These are phyloP conservation scores for Mycalesis mineus DNA, from an alignment of 2,888 invertebrate species.

Conservation along the genomic window DNA sequence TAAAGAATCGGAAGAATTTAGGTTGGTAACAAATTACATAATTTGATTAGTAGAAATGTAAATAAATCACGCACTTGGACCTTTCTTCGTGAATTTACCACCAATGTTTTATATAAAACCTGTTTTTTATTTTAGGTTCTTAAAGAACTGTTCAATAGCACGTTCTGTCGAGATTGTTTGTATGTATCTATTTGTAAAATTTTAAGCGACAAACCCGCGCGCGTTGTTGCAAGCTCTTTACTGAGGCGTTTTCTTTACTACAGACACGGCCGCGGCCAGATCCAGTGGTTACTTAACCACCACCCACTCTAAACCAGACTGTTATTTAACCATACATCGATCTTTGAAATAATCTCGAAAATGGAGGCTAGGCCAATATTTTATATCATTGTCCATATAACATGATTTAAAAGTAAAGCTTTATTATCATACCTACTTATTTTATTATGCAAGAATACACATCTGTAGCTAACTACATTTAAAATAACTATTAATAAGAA, in stretches of 20 bases:
- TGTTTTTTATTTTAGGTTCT: background rate
- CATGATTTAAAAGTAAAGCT: no score
- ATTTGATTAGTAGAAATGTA: slow-evolving; percentile 30
- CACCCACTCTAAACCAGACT: slow-evolving; percentile 18
- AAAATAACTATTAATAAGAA: no score
- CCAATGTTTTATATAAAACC: background rate
- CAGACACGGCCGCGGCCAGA: slow-evolving; percentile 4
- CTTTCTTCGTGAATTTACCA: background rate
- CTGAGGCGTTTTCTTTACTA: slow-evolving; percentile 6
- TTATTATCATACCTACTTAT: no score
- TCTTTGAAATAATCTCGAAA: background rate
- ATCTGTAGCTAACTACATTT: no score
- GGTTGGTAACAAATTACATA: slow-evolving; percentile 32
- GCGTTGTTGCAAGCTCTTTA: slow-evolving; percentile 17
- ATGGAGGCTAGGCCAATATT: background rate
- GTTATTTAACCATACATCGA: slow-evolving; percentile 8
- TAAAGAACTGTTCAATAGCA: background rate
- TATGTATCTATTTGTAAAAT: background rate
- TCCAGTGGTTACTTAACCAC: slow-evolving; percentile 22
- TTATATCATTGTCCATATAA: no score
- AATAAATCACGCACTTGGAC: slow-evolving; percentile 20
- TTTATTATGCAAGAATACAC: no score
- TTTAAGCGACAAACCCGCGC: slow-evolving; percentile 19
- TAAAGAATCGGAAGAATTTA: slow-evolving; percentile 27
- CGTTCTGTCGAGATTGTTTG: slow-evolving; percentile 2